Evolutionary conservation across 64 coral and sea anemone genomes (phyloP).

Genomic region (Hydrozoanthus tunicans): DNA sequence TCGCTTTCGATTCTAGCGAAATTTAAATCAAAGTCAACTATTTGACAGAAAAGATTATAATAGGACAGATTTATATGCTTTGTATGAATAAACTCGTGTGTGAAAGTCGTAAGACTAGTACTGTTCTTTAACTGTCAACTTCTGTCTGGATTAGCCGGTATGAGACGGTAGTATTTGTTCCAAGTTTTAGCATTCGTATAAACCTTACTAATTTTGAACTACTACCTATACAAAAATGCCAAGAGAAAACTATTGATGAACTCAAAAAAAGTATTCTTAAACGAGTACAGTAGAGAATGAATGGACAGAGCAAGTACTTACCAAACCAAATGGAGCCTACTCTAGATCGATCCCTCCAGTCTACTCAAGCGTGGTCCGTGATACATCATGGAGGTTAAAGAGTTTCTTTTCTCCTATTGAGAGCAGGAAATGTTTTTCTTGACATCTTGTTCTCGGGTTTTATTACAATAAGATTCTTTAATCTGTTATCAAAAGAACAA

Average conservation of each 20-base stretch:
- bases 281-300: not conserved
- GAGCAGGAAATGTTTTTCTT: constrained; percentile 42
- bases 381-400: not conserved
- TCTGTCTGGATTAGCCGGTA: not conserved
- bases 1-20: not conserved
- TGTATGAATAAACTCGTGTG: not conserved
- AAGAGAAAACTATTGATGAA: not conserved
- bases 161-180: not conserved
- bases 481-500: constrained; percentile 63
- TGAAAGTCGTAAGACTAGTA: not conserved
- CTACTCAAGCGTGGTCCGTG: not conserved
- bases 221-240: not conserved
- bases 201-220: not conserved
- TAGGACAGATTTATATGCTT: constrained; percentile 1
- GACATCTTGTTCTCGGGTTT: constrained; percentile 43
- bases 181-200: not conserved
- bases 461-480: constrained; percentile 39
- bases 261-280: constrained; percentile 2
- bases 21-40: constrained; percentile 33
- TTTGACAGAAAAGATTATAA: constrained; percentile 50
- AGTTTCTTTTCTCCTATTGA: not conserved
- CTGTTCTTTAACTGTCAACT: constrained; percentile 36
- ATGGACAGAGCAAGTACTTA: too few relatives aligned
- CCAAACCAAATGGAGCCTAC: not conserved
- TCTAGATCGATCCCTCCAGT: too few relatives aligned